Evolutionary conservation across 1,140 invertebrate species (phyloP), one percentile per base, ranked within the genome.

Genomic region (Hypsibius dujardini): DNA sequence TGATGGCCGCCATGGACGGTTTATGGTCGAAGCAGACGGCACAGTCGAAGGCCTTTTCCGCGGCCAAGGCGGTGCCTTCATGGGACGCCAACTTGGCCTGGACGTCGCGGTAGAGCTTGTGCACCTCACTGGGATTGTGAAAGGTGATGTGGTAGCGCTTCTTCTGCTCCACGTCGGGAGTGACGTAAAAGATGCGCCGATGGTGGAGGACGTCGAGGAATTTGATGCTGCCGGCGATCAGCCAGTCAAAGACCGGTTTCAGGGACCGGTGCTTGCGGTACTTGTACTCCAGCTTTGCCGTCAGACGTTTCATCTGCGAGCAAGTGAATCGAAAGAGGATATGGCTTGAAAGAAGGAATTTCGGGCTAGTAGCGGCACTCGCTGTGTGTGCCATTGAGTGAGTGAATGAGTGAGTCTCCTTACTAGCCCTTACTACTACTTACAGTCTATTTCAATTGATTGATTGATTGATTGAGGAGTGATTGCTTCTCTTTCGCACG

Each of bases 301-400:
- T 67, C 62, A 67, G 42, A 7, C 62, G 62, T 42, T 42, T 67
- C 62, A 42, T 67, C 62, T 67, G 42, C 12, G 42, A 67, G n/a
- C n/a, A n/a, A n/a, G n/a, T n/a, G n/a, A n/a, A n/a, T n/a, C n/a
- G n/a, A n/a, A n/a, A n/a, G n/a, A n/a, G n/a, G n/a, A n/a, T n/a
- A n/a, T n/a, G n/a, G n/a, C n/a, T n/a, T n/a, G n/a, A n/a, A n/a
- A n/a, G n/a, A n/a, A n/a, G n/a, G n/a, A n/a, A n/a, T n/a, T n/a
- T n/a, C n/a, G n/a, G n/a, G n/a, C n/a, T n/a, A n/a, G n/a, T n/a
- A n/a, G n/a, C n/a, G n/a, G n/a, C n/a, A n/a, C n/a, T n/a, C n/a
- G n/a, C n/a, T n/a, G n/a, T n/a, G n/a, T n/a, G n/a, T n/a, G n/a
- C n/a, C n/a, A n/a, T n/a, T n/a, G n/a, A n/a, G n/a, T n/a, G n/a